Evolutionary conservation across 2,113 vertebrate species (phyloP).

Genomic region (Ciconia stormi): DNA sequence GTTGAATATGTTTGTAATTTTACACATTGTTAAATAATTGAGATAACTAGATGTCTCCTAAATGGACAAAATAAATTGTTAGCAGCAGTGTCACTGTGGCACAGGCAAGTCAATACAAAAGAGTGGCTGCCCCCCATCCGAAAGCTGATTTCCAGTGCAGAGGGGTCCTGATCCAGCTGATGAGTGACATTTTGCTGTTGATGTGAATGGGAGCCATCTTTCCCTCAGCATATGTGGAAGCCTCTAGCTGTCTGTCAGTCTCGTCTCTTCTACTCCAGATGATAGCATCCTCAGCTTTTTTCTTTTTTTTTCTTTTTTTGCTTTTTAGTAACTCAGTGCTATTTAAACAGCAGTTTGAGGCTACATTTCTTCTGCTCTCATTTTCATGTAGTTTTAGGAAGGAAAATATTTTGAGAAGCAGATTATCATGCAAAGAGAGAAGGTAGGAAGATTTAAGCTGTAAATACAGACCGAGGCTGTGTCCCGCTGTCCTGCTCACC

Average conservation of each 20-base stretch:
- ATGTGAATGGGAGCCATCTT: neutral
- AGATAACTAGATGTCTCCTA: conserved; percentile 68
- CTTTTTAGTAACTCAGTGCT: neutral
- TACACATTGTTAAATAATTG: conserved; percentile 73
- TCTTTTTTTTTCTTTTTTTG: neutral
- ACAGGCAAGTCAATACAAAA: neutral
- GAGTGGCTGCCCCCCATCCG: neutral
- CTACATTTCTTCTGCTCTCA: neutral
- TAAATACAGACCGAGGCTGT: neutral
- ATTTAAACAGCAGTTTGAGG: conserved; percentile 7
- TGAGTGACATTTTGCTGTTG: neutral
- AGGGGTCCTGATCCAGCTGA: neutral
- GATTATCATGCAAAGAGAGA: neutral
- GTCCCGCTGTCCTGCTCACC: neutral
- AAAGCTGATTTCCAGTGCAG: neutral
- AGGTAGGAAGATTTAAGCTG: neutral
- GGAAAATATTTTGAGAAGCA: conserved; percentile 35
- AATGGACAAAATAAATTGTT: conserved; percentile 47
- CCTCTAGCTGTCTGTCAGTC: neutral
- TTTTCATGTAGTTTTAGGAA: conserved; percentile 27
- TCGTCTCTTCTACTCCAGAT: neutral
- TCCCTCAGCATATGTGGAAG: neutral
- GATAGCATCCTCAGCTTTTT: neutral
- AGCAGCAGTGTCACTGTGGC: neutral
- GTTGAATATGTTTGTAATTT: conserved; percentile 76